Base-by-base conservation (phyloP, 2,113 vertebrate genomes). In the Puntigrus tetrazona region DNA sequence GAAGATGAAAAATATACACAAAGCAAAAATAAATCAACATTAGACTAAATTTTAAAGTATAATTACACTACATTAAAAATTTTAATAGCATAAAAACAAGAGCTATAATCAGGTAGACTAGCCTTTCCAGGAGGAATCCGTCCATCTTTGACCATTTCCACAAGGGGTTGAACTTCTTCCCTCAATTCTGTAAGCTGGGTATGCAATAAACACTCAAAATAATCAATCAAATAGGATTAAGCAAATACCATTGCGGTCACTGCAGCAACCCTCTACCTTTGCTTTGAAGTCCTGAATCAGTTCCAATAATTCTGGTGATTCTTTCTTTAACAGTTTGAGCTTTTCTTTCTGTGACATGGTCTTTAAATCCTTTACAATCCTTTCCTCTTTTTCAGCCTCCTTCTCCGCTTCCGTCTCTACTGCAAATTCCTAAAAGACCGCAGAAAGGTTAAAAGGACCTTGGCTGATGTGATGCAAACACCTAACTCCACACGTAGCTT, bases 241-340 rank as follows among this genome's bases (percentile, higher is more conserved):
- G 43, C 0, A 22, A 36, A 57, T 36, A 11, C 3, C 22, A 11
- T 18, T 59, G 14, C 4, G 69, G 10, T 31, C 2, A 47, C 3
- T 65, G 13, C 2, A 38, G 43, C 18, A 50, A 50, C 22, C 5
- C 34, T 43, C 65, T 75, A 95, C 95, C 92, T 98, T 99, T 61
- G 93, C 89, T 88, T 98, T 96, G 38, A 99, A 96, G 91, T 99
- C 98, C 75, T 95, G 94, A 27, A 98, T 95, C 45, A 99, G 94
- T 75, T 99, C 97, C 87, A 98, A 89, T 73, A 99, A 93, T 90
- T 99, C 98, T 0, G 98, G 98, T 0, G 98, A 97, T 79, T 99
- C 98, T 70, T 97, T 96, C 90, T 96, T 97, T 85, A 99, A 86
- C 55, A 99, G 94, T 84, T 97, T 98, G 87, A 99, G 92, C 89